Evolutionary conservation across 2,888 invertebrate species (phyloP).

Genomic region (Rhamphomyia laevipes): DNA sequence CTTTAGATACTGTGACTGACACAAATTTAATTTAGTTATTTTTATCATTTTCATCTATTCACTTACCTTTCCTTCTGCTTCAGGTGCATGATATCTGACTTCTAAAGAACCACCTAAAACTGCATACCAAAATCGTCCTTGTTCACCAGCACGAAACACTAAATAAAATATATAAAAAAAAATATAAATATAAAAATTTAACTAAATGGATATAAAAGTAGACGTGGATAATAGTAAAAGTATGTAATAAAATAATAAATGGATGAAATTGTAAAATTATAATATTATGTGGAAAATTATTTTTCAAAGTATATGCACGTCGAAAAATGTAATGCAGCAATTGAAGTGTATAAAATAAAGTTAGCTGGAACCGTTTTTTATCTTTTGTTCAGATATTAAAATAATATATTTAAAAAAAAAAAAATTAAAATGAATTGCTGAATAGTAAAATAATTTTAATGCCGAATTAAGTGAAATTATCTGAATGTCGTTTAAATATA

Average conservation of each 20-base stretch:
- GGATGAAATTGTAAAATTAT: not conserved
- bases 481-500: no score
- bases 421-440: no score
- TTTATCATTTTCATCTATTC: not conserved
- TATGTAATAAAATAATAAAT: not conserved
- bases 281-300: not conserved
- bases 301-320: no score
- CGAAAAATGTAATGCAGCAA: no score
- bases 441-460: no score
- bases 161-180: not conserved
- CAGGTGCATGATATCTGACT: slow-evolving; percentile 48
- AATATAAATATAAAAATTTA: not conserved
- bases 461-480: no score
- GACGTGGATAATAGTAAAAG: not conserved
- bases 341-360: no score
- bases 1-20: no score
- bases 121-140: slow-evolving; percentile 68
- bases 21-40: no score
- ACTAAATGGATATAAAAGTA: not conserved
- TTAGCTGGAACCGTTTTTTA: no score
- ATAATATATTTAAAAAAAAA: no score
- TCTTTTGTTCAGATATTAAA: no score
- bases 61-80: slow-evolving; percentile 48
- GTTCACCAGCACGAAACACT: slow-evolving; percentile 69
- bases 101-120: slow-evolving; percentile 60